A percentile compares a stretch with the other conserved stretches of the same genome.
These are phyloP conservation scores for Calycopis cecrops DNA, from an alignment of 1,140 invertebrate species.

Conservation along the genomic window DNA sequence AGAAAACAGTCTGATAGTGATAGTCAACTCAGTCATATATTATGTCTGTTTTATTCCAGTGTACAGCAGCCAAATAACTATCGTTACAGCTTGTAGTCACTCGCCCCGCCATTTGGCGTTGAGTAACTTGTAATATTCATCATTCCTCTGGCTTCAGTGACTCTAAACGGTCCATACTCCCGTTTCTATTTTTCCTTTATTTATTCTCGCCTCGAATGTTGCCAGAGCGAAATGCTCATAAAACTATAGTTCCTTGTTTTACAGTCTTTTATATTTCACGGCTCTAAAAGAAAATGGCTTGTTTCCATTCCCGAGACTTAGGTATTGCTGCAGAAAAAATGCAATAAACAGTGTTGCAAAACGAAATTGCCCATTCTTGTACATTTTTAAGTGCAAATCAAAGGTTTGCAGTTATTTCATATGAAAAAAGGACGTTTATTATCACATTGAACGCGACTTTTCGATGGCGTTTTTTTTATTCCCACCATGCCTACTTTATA, in stretches of 20 bases:
- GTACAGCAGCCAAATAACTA: not conserved
- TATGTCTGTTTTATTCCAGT: too few relatives aligned
- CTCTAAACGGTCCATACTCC: conserved; percentile 60
- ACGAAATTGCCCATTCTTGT: not conserved
- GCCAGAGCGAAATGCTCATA: conserved; percentile 59
- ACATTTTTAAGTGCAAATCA: too few relatives aligned
- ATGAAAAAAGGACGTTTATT: too few relatives aligned
- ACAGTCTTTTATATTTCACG: conserved; percentile 58
- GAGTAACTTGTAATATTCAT: conserved; percentile 62
- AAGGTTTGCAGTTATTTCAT: too few relatives aligned
- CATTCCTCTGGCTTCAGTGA: conserved; percentile 53
- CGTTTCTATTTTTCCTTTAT: conserved; percentile 58
- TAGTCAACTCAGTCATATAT: too few relatives aligned
- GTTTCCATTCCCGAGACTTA: conserved; percentile 17
- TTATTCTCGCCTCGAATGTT: conserved; percentile 61
- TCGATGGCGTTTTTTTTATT: too few relatives aligned
- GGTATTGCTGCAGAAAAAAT: conserved; percentile 3
- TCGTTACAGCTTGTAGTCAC: not conserved
- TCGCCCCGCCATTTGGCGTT: conserved; percentile 43
- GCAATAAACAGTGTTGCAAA: conserved; percentile 13
- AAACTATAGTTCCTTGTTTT: conserved; percentile 62
- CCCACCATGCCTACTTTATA: too few relatives aligned
- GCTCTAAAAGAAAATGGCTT: conserved; percentile 32
- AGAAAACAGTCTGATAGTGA: too few relatives aligned
- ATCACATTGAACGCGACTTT: too few relatives aligned